Conservation (phyloP, 1,140 invertebrate species). For the Drosophila murphyi region DNA sequence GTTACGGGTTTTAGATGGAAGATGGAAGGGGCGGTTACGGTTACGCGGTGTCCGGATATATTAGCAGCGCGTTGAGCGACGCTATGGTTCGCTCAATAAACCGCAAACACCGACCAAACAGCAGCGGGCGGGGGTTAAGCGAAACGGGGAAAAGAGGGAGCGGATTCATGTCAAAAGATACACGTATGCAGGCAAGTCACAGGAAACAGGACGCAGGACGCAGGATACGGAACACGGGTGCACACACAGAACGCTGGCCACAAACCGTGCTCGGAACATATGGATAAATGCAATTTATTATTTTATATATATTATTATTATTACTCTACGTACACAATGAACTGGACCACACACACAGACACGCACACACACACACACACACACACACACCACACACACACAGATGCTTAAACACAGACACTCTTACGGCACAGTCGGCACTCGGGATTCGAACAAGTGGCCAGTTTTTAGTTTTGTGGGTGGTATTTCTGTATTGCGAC, state of each 20-base stretch:
- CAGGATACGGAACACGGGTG: constrained; percentile 7
- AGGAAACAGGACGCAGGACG: constrained; percentile 27
- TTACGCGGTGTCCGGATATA: constrained; percentile 73
- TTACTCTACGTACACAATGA: constrained; percentile 51
- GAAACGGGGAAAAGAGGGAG: not conserved
- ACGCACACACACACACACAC: constrained; percentile 25
- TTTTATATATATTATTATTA: constrained; percentile 76
- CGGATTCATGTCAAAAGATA: constrained; percentile 39
- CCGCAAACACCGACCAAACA: constrained; percentile 60
- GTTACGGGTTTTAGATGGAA: constrained; percentile 25
- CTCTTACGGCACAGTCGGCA: not conserved
- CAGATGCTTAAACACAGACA: too few relatives aligned
- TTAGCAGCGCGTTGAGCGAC: constrained; percentile 62
- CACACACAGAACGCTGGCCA: constrained; percentile 16
- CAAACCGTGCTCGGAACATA: constrained; percentile 52
- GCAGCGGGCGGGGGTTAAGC: not conserved
- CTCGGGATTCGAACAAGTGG: constrained; percentile 70
- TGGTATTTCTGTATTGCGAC: not conserved
- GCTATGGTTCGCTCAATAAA: constrained; percentile 61
- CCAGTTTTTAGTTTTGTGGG: constrained; percentile 49
- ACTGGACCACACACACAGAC: constrained; percentile 53
- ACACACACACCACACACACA: not conserved
- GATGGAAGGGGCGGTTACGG: constrained; percentile 52
- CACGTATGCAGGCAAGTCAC: constrained; percentile 32
- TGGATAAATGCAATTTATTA: constrained; percentile 72